Percentiles rank a stretch among this genome's conserved stretches.
Conservation (phyloP, 2,113 vertebrate genomes). For the Vombatus ursinus region DNA sequence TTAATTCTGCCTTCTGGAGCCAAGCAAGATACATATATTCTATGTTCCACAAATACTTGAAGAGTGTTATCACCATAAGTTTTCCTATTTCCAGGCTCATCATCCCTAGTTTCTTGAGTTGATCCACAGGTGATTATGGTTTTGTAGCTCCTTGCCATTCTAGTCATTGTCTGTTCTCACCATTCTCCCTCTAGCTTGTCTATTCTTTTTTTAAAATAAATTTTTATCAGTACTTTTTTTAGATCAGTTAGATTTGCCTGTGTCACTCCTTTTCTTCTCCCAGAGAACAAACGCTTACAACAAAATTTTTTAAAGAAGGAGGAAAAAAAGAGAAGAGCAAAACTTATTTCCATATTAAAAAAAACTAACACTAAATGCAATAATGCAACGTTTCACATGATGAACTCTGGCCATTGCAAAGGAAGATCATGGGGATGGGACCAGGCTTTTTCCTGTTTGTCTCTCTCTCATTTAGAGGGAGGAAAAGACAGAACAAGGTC, state of each 20-base stretch:
- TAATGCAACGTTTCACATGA: background rate
- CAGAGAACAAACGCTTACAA: background rate
- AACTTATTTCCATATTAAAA: background rate
- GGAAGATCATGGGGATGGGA: background rate
- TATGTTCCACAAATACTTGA: background rate
- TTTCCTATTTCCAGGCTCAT: background rate
- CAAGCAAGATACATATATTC: background rate
- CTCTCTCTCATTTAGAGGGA: background rate
- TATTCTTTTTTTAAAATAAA: background rate
- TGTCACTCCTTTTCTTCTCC: background rate
- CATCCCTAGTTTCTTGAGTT: background rate
- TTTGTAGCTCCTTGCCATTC: background rate
- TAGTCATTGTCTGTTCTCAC: background rate
- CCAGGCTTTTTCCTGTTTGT: background rate
- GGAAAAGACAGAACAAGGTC: background rate
- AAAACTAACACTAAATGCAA: too few species aligned
- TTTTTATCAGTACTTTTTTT: background rate
- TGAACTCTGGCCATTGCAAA: background rate
- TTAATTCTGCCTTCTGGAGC: background rate
- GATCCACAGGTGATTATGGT: background rate
- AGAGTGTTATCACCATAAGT: background rate
- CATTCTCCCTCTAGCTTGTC: background rate
- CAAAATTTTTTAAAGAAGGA: background rate
- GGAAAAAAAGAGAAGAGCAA: background rate
- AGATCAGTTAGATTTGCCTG: background rate